Conservation (phyloP, 2,113 vertebrate species). For the Pycnonotus jocosus region DNA sequence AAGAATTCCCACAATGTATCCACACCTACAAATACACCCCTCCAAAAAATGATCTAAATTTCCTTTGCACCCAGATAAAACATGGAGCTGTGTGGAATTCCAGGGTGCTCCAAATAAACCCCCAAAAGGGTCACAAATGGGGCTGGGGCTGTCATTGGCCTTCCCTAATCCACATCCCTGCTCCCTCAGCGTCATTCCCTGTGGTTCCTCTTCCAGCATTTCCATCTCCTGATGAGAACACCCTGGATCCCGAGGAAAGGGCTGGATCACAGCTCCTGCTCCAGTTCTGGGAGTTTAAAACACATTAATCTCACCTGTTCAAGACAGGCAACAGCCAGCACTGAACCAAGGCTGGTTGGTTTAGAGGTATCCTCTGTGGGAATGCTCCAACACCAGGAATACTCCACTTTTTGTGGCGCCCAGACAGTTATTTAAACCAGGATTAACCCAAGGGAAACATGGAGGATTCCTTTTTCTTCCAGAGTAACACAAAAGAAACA, state of each 20-base stretch:
- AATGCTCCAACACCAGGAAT: not conserved
- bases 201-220: not conserved
- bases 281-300: not conserved
- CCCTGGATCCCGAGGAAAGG: fast-evolving
- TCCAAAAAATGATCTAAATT: not conserved
- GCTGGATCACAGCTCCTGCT: not conserved
- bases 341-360: not conserved
- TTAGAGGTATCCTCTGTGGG: not conserved
- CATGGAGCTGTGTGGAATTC: not conserved
- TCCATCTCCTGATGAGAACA: not conserved
- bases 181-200: not conserved
- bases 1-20: not conserved
- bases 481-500: fast-evolving
- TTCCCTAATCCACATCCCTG: not conserved
- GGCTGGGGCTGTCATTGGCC: not conserved
- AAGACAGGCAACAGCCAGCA: not conserved
- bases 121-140: not conserved
- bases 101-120: not conserved
- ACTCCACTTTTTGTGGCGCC: not conserved
- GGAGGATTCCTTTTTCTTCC: not conserved
- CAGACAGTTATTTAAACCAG: not conserved
- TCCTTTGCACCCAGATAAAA: not conserved
- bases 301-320: not conserved
- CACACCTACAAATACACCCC: not conserved
- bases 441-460: not conserved